Conservation (phyloP, 2,113 vertebrate genomes). For the Toxotes chatareus region DNA sequence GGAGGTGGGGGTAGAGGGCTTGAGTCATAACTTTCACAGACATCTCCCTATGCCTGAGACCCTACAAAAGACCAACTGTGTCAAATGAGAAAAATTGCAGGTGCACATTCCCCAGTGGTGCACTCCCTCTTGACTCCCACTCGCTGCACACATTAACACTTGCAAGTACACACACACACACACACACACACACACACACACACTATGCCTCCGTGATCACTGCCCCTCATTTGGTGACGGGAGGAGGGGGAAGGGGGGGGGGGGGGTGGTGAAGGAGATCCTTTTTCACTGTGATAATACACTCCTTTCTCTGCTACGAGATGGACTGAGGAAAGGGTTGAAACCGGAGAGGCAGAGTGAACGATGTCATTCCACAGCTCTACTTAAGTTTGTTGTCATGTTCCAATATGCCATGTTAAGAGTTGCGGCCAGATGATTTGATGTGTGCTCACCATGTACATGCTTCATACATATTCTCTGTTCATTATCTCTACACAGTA, state of each 20-base stretch:
- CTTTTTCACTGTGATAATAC: slow-evolving; percentile 77
- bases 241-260: slow-evolving; percentile 18
- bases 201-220: slow-evolving; percentile 47
- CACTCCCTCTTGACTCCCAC: slow-evolving; percentile 47
- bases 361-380: slow-evolving; percentile 74
- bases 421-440: slow-evolving; percentile 36
- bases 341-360: slow-evolving; percentile 70
- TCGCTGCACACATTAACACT: slow-evolving; percentile 51
- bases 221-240: slow-evolving; percentile 66
- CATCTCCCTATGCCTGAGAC: slow-evolving; percentile 56
- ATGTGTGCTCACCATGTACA: slow-evolving; percentile 3
- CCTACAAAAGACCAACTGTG: slow-evolving; percentile 80
- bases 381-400: not conserved
- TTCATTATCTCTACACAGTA: slow-evolving; percentile 58
- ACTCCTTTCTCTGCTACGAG: slow-evolving; percentile 66
- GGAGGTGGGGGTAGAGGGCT: slow-evolving; percentile 27
- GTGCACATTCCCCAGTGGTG: slow-evolving; percentile 78
- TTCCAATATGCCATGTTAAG: slow-evolving; percentile 32
- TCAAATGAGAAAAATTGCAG: slow-evolving; percentile 81
- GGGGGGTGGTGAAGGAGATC: slow-evolving; percentile 53
- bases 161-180: slow-evolving; percentile 19
- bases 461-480: slow-evolving; percentile 69
- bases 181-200: slow-evolving; percentile 10
- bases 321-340: slow-evolving; percentile 66
- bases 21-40: slow-evolving; percentile 63